Conservation (phyloP, 1,140 invertebrate species). For the Vanessa tameamea region DNA sequence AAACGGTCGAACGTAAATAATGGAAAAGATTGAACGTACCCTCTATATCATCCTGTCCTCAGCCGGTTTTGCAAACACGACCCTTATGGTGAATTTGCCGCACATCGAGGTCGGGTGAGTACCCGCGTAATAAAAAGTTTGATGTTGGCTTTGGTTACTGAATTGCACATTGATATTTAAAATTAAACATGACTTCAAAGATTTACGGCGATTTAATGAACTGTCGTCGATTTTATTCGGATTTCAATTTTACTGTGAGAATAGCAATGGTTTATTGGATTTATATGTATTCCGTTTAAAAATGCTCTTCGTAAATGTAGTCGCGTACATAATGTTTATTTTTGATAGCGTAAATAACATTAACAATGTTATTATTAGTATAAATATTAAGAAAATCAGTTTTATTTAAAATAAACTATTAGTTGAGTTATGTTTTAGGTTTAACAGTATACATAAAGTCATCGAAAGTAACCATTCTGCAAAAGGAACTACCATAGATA, state of each 20-base stretch:
- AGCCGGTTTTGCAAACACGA: conserved; percentile 31
- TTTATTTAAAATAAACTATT: neutral
- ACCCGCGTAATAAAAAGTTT: conserved; percentile 11
- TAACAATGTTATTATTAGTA: too few relatives aligned
- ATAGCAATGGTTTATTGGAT: neutral
- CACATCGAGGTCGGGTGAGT: conserved; percentile 28
- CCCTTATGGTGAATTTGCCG: conserved; percentile 28
- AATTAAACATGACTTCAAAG: neutral
- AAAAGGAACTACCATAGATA: neutral
- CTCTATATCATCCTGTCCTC: conserved; percentile 27
- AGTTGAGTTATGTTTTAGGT: neutral
- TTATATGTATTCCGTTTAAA: neutral
- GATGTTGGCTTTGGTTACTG: conserved; percentile 12
- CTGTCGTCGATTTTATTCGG: neutral
- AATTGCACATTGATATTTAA: conserved; percentile 10
- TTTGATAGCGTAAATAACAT: neutral
- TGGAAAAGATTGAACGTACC: conserved; percentile 37
- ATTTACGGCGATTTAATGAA: neutral
- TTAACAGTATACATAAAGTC: too few relatives aligned
- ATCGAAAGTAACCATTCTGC: neutral
- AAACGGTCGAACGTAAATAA: conserved; percentile 45
- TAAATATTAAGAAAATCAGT: too few relatives aligned
- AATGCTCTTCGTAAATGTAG: neutral
- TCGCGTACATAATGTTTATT: neutral
- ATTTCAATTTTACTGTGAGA: neutral